Base-by-base conservation (phyloP, 2,888 invertebrate species). In the Pediacus dermestoides region DNA sequence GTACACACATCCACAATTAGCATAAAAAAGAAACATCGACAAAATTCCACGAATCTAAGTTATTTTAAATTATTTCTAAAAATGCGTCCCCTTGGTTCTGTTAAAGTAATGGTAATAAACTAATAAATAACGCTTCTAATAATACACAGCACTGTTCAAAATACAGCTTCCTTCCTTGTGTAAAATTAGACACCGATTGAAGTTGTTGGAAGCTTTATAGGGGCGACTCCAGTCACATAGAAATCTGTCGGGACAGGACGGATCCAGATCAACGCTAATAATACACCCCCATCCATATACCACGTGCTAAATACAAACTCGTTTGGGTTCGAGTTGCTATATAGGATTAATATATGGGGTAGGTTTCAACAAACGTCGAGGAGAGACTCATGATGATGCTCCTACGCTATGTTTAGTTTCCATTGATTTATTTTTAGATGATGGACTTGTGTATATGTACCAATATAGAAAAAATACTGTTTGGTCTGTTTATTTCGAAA, bases 71-170 rank as follows among this genome's bases (percentile, higher is more conserved):
- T 55, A 55, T 52, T 53, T 57, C 57, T 56, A 58, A 57, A 58
- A 57, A 53, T 55, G 57, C 46, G 45, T 46, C 52, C 54, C 53
- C 55, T 50, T 51, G 50, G 42, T 43, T 52, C 49, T 48, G 48
- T 48, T 50, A 50, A 46, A 50, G 54, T 52, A 57, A 56, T 53
- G 61, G 58, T 62, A 61, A 62, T 60, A 62, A 62, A 62, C 60
- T 53, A 61, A 62, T 62, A 61, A 60, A 62, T 62, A 61, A 61
- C 57, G 48, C 52, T 55, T 59, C 62, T 61, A 61, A 61, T 60
- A 62, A 62, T 62, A 62, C 33, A 39, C n/a, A n/a, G 55, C 53
- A 53, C 50, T 53, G 51, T 53, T 57, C 53, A 50, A 52, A 52
- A 49, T 54, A 54, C 51, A 52, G 58, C 59, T 60, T 60, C 58